Evolutionary conservation across 2,113 vertebrate species (phyloP).

Genomic region (Heliornis fulica): DNA sequence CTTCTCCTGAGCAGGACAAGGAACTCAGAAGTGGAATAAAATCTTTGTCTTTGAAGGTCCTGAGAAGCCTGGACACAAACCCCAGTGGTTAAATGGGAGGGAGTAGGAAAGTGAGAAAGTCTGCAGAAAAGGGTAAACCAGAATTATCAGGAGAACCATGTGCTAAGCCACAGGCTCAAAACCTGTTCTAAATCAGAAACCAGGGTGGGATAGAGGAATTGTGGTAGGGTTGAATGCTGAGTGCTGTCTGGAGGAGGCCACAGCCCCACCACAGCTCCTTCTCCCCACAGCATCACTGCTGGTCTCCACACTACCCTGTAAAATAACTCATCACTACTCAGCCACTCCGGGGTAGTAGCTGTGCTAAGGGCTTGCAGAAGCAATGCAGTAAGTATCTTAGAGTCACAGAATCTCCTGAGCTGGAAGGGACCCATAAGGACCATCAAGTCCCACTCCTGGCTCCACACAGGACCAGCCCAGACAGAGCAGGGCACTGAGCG

Average conservation of each 20-base stretch:
- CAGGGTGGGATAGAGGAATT: not conserved
- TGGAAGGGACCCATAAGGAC: too few species aligned
- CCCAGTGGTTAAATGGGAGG: too few species aligned
- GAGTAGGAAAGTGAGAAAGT: not conserved
- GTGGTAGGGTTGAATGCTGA: rapidly evolving
- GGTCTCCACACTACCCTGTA: rapidly evolving
- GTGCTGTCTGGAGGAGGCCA: not conserved
- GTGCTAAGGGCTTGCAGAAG: not conserved
- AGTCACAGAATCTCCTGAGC: too few species aligned
- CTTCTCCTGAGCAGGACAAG: not conserved
- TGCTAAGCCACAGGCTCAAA: not conserved
- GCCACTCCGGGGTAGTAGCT: too few species aligned
- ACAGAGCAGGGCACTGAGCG: too few species aligned
- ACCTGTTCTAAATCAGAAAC: not conserved
- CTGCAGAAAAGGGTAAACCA: not conserved
- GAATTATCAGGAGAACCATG: not conserved
- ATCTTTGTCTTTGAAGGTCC: rapidly evolving
- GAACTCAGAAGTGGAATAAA: not conserved
- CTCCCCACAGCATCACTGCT: not conserved
- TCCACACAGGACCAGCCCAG: too few species aligned
- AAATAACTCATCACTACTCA: not conserved
- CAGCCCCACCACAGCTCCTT: not conserved
- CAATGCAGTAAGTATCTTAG: not conserved
- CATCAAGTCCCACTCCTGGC: too few species aligned
- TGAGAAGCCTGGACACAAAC: not conserved